Conservation (phyloP, 2,888 invertebrate genomes). For the Rhagonycha lutea region DNA sequence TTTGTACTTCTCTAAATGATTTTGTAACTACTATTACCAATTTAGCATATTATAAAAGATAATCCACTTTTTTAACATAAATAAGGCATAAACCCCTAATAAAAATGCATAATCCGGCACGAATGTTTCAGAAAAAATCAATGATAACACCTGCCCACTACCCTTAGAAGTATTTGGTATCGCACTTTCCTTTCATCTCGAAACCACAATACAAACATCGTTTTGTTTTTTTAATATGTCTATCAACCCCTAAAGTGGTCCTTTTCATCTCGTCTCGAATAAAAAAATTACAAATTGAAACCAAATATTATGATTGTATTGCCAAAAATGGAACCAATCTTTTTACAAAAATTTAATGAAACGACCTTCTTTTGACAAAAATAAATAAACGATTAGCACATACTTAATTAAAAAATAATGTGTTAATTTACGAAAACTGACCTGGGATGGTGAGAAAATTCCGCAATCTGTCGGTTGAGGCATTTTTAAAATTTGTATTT, state of each 20-base stretch:
- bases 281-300: background rate
- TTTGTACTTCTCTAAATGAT: background rate
- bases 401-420: background rate
- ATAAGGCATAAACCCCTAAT: background rate
- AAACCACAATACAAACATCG: background rate
- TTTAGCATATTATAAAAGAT: background rate
- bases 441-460: conserved; percentile 18
- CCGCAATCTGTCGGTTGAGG: conserved; percentile 15
- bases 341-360: background rate
- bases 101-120: background rate
- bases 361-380: background rate
- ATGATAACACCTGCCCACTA: background rate
- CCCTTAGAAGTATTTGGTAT: background rate
- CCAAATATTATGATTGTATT: too few species aligned
- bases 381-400: background rate
- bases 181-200: background rate
- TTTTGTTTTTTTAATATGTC: background rate
- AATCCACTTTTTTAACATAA: background rate
- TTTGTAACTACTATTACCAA: background rate
- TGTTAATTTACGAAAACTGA: conserved; percentile 8
- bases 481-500: conserved; percentile 8
- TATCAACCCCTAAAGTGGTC: background rate
- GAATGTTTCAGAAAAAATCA: background rate
- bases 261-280: background rate
- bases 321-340: background rate